These are phyloP conservation scores for Caenorhabditis latens DNA, from an alignment of 1,140 invertebrate genomes.

Conservation along the genomic window DNA sequence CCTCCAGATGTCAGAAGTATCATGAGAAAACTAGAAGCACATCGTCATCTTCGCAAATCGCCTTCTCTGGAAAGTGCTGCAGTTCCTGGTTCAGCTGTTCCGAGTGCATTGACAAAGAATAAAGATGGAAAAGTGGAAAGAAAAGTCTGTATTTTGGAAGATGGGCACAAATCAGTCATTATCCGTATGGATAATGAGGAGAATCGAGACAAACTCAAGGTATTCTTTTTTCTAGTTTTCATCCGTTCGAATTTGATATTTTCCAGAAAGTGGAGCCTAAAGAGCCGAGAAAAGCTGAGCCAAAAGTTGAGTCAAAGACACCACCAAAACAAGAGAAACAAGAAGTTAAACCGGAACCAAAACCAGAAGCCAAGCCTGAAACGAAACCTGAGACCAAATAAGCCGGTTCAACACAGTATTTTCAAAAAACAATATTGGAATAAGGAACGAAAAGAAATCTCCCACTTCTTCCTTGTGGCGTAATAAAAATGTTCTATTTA, in stretches of 20 bases:
- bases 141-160: constrained; percentile 27
- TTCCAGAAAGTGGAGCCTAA: constrained; percentile 17
- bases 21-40: constrained; percentile 38
- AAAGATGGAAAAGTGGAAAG: constrained; percentile 6
- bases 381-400: neutral
- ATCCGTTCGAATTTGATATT: neutral
- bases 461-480: too few relatives aligned
- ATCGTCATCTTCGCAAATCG: neutral
- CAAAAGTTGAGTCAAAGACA: neutral
- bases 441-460: too few relatives aligned
- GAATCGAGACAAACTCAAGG: constrained; percentile 34
- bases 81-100: constrained; percentile 2
- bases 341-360: neutral
- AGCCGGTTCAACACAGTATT: neutral
- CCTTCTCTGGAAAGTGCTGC: neutral
- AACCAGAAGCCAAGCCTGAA: neutral
- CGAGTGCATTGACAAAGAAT: constrained; percentile 18
- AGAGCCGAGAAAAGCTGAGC: neutral
- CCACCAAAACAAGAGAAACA: neutral
- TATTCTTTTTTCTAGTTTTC: neutral
- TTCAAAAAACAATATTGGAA: too few relatives aligned
- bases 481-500: too few relatives aligned
- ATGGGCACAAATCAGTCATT: constrained; percentile 24
- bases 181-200: constrained; percentile 46
- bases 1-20: constrained; percentile 40